A percentile compares a stretch with the other conserved stretches of the same genome.
Evolutionary conservation across 2,113 vertebrate genomes (phyloP).

Genomic region (Cygnus buccinator): DNA sequence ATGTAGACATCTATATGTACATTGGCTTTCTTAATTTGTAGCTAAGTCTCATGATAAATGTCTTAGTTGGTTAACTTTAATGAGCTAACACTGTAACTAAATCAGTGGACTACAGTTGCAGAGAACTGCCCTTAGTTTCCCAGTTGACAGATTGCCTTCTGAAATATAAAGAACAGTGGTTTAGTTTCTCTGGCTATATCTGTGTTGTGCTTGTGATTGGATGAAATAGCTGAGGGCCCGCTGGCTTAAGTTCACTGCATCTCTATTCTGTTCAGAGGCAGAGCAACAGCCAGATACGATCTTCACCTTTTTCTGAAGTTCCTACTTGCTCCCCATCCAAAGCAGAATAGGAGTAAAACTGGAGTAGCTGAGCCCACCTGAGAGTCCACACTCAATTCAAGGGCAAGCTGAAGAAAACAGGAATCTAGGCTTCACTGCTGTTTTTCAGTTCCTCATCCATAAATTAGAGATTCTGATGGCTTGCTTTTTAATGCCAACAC

Average conservation of each 20-base stretch:
- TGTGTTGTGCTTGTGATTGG: not conserved
- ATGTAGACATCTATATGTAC: not conserved
- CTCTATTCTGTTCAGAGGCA: not conserved
- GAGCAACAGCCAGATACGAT: not conserved
- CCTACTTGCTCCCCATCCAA: accelerated
- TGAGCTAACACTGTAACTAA: not conserved
- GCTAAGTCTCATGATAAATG: not conserved
- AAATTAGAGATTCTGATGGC: not conserved
- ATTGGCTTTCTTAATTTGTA: not conserved
- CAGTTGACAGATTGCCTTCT: not conserved
- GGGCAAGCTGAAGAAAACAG: not conserved
- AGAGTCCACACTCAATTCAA: not conserved
- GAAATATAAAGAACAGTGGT: not conserved
- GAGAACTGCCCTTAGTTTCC: not conserved
- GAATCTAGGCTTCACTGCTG: not conserved
- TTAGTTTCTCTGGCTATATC: not conserved
- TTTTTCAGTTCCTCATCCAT: not conserved
- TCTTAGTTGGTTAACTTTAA: no score
- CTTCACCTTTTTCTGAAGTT: not conserved
- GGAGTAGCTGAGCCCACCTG: not conserved
- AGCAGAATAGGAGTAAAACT: not conserved
- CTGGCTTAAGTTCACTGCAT: not conserved
- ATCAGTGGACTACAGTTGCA: not conserved
- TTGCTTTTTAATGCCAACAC: not conserved
- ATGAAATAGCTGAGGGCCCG: not conserved